Evolutionary conservation across 2,797 vertebrate genomes (phyloP).

Genomic region (Miichthys miiuy): DNA sequence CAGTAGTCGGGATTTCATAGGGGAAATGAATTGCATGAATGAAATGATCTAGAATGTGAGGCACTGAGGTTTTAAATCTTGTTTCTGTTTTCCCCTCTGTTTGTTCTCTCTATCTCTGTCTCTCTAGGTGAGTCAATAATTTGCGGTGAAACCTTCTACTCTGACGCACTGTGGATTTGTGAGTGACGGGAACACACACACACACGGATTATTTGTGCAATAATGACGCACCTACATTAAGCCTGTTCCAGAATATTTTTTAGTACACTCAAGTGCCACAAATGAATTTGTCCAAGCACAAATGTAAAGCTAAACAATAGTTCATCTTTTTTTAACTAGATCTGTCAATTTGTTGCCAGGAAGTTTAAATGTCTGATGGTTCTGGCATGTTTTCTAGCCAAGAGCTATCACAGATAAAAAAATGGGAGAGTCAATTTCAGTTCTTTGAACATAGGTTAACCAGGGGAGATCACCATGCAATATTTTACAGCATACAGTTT

Average conservation of each 20-base stretch:
- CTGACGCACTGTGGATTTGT: constrained; percentile 48
- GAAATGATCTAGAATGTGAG: neutral
- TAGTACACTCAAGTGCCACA: neutral
- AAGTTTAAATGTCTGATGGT: constrained; percentile 19
- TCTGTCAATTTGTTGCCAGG: constrained; percentile 17
- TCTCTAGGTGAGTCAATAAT: constrained; percentile 70
- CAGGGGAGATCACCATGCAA: constrained; percentile 63
- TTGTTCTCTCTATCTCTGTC: constrained; percentile 39
- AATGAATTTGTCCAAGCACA: constrained; percentile 13
- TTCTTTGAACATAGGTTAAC: constrained; percentile 74
- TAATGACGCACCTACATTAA: constrained; percentile 6
- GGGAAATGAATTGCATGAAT: neutral
- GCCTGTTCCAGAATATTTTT: constrained; percentile 23
- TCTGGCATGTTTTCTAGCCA: constrained; percentile 49
- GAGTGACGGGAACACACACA: constrained; percentile 51
- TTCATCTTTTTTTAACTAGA: constrained; percentile 25
- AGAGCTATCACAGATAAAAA: constrained; percentile 44
- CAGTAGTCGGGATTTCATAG: neutral
- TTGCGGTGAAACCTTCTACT: constrained; percentile 33
- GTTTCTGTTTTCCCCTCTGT: neutral
- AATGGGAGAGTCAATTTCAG: constrained; percentile 56
- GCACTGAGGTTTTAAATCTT: constrained; percentile 10
- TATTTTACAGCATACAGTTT: constrained; percentile 66
- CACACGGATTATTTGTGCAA: constrained; percentile 24
- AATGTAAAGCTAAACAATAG: constrained; percentile 19